Base-by-base conservation (phyloP, 2,797 vertebrate genomes). In the Fistularia tabacaria region DNA sequence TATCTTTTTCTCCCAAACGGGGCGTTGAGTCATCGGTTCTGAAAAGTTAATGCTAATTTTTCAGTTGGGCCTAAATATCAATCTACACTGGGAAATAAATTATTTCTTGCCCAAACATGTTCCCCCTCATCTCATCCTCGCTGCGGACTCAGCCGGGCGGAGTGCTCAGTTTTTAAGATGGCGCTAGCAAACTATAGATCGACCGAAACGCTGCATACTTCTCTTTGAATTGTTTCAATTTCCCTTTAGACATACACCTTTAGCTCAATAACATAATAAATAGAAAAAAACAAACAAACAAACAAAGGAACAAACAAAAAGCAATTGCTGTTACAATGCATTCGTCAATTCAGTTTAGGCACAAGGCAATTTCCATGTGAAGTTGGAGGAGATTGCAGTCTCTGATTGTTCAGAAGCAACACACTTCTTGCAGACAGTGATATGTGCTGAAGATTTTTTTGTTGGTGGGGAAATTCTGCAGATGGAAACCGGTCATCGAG, bases 331-430 rank as follows among this genome's bases (percentile, higher is more conserved):
- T 95, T 98, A 98, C 96, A 98, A 98, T 98, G 94, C 96, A 93
- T 97, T 96, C 93, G 96, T 97, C 95, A 98, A 97, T 94, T 98
- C 93, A 93, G 94, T 96, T 98, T 97, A 99, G 97, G 97, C 96
- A 99, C 97, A 91, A 95, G 93, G 94, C 95, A 93, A 94, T 91
- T 93, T 94, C 95, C 95, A 92, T 92, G 54, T 78, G 87, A 71
- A 87, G 86, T 86, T 89, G 90, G 92, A 93, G 93, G 87, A 93
- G 91, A 93, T 90, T 85, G 81, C 91, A 83, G 93, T 96, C 93
- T 96, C 93, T 95, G 96, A 98, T 97, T 98, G 95, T 97, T 95
- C 94, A 94, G 94, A 93, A 95, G 94, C 92, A 84, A 92, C 92
- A 89, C 76, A 63, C 90, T 88, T 92, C 92, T 91, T 91, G 90